Conservation (phyloP, 2,113 vertebrate species). For the Vulpes lagopus region DNA sequence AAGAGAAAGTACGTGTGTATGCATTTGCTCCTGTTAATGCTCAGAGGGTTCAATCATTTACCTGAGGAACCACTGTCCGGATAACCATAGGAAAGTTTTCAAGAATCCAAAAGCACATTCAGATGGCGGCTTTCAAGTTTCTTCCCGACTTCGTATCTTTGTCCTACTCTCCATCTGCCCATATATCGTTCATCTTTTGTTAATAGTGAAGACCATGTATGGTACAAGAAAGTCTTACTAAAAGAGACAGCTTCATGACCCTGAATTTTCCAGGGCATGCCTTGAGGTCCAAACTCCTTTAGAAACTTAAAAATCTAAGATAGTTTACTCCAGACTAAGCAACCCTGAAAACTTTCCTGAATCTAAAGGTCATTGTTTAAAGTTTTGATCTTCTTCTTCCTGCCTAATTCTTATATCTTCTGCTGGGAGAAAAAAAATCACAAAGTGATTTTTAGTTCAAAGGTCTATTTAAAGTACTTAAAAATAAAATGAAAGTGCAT, state of each 20-base stretch:
- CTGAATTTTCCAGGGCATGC: not conserved
- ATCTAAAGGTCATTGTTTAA: not conserved
- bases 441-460: not conserved
- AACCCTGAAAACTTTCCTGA: not conserved
- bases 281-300: not conserved
- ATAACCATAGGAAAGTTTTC: not conserved
- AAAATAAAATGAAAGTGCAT: not conserved
- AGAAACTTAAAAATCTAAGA: not conserved
- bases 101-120: not conserved
- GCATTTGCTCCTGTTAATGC: not conserved
- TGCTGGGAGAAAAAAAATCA: not conserved
- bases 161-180: not conserved
- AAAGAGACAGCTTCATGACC: not conserved
- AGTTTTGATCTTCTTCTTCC: not conserved
- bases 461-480: not conserved
- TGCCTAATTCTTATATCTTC: constrained; percentile 35
- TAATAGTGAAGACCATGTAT: not conserved
- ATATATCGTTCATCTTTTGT: not conserved
- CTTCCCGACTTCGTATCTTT: not conserved
- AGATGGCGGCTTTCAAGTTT: not conserved
- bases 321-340: not conserved
- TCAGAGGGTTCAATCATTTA: too few species aligned
- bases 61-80: not conserved
- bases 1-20: not conserved
- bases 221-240: not conserved